phyloP scores from a whole-genome alignment of 2,888 invertebrate genomes.

The Drosophila percnosoma region DNA sequence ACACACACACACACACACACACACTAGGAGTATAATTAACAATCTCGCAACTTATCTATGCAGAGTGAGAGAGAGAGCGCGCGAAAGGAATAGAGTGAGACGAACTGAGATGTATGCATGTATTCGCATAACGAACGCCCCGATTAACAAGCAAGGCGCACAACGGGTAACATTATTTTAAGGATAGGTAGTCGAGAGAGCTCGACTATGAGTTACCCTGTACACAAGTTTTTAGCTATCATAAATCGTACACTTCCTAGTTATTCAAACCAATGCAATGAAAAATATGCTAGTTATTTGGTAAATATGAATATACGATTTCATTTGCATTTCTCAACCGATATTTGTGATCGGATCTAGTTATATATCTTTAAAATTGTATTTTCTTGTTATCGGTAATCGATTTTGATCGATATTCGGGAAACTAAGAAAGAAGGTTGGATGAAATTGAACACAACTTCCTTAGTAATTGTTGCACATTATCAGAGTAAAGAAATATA shows the following conservation, averaged over 20 bases:
- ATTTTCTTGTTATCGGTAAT: background rate
- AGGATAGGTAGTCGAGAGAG: background rate
- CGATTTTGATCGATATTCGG: background rate
- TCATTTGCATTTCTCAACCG: background rate
- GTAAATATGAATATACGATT: background rate
- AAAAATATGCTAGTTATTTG: background rate
- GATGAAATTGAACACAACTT: no score
- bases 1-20: background rate
- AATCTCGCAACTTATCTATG: slow-evolving; percentile 36
- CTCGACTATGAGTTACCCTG: background rate
- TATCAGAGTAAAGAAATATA: no score
- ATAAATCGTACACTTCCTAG: background rate
- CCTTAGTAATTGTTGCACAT: no score
- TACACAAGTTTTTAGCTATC: background rate
- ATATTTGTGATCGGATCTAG: background rate
- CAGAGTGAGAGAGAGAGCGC: background rate
- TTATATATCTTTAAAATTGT: background rate
- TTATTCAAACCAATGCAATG: no score
- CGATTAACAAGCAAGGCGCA: background rate
- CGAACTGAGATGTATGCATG: background rate
- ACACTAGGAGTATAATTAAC: background rate
- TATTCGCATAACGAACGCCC: background rate
- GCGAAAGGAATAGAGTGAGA: background rate
- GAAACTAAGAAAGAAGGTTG: background rate
- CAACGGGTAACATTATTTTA: background rate